Evolutionary conservation across 2,797 vertebrate species (phyloP).

Genomic region (Limnodromus scolopaceus): DNA sequence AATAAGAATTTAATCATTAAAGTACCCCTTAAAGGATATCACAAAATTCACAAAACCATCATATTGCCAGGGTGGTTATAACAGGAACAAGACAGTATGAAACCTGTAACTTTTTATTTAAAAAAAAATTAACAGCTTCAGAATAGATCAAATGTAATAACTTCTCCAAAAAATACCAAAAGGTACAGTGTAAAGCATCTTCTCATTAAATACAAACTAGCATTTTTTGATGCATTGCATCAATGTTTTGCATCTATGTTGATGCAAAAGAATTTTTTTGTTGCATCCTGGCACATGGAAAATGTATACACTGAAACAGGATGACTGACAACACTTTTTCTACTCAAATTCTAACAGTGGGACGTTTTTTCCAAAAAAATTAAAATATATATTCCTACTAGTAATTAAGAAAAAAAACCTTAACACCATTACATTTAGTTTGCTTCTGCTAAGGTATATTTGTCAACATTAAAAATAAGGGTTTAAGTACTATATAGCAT

Average conservation of each 20-base stretch:
- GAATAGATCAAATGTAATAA: slow-evolving; percentile 82
- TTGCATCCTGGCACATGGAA: slow-evolving; percentile 72
- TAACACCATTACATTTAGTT: slow-evolving; percentile 19
- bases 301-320: slow-evolving; percentile 64
- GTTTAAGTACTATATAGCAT: slow-evolving; percentile 38
- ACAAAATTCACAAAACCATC: slow-evolving; percentile 11
- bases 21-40: neutral
- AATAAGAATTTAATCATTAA: neutral
- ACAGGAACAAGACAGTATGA: slow-evolving; percentile 61
- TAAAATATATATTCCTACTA: neutral
- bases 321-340: slow-evolving; percentile 61
- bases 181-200: slow-evolving; percentile 82
- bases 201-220: slow-evolving; percentile 82
- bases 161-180: slow-evolving; percentile 82
- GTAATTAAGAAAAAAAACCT: neutral
- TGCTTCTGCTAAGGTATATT: slow-evolving; percentile 61
- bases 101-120: slow-evolving; percentile 81
- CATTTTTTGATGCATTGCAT: slow-evolving; percentile 83
- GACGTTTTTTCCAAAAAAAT: slow-evolving; percentile 1
- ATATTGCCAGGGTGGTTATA: slow-evolving; percentile 1
- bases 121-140: slow-evolving; percentile 76
- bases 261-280: slow-evolving; percentile 79
- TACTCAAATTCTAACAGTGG: slow-evolving; percentile 61
- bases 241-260: slow-evolving; percentile 80
- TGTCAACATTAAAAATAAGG: slow-evolving; percentile 67